phyloP scores from a whole-genome alignment of 2,888 invertebrate genomes.

The Unio pictorum region DNA sequence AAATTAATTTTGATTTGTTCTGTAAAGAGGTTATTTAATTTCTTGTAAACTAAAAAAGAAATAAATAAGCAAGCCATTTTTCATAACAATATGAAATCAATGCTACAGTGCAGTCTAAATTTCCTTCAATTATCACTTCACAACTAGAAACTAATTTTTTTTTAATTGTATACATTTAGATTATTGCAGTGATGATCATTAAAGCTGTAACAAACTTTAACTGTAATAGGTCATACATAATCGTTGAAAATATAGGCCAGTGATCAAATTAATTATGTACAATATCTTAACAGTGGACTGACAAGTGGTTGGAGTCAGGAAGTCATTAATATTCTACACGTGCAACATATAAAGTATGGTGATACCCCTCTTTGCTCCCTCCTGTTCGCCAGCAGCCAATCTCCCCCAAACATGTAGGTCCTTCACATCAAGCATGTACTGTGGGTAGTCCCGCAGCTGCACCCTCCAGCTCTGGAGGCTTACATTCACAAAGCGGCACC shows the following conservation, averaged over 20 bases:
- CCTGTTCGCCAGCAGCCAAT: constrained; percentile 90
- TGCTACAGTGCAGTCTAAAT: not conserved
- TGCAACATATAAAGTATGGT: not conserved
- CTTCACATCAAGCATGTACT: constrained; percentile 88
- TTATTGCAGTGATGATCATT: too few species aligned
- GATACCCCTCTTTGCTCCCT: constrained; percentile 59
- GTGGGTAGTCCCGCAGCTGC: constrained; percentile 93
- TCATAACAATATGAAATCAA: not conserved
- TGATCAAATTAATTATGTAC: not conserved
- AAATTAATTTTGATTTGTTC: not conserved
- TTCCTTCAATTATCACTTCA: too few species aligned
- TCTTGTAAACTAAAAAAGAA: not conserved
- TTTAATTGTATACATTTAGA: too few species aligned
- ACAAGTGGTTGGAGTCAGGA: not conserved
- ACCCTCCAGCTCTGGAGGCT: constrained; percentile 90
- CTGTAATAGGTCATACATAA: too few species aligned
- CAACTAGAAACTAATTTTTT: too few species aligned
- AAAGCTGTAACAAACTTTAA: too few species aligned
- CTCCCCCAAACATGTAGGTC: constrained; percentile 91
- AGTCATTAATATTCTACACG: too few species aligned
- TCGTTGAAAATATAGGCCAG: not conserved
- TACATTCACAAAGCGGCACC: constrained; percentile 90
- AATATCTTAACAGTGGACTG: not conserved
- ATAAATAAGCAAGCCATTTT: too few species aligned
- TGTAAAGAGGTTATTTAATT: not conserved